Evolutionary conservation across 1,140 invertebrate genomes (phyloP).

Genomic region (Zaprionus camerounensis): DNA sequence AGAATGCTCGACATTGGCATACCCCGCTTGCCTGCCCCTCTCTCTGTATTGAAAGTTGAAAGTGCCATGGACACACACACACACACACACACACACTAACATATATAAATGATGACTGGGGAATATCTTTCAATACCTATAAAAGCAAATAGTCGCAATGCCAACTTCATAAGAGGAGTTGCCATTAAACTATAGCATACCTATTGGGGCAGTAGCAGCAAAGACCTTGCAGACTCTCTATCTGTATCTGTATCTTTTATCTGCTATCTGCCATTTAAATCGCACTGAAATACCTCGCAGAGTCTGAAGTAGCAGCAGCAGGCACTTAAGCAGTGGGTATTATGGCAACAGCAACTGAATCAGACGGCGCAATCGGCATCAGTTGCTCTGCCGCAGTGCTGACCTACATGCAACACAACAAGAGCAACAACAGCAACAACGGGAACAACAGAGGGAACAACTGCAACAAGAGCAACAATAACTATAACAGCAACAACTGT

Average conservation of each 20-base stretch:
- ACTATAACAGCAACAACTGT: not conserved
- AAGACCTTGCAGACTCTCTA: not conserved
- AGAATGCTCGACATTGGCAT: constrained; percentile 14
- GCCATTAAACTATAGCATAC: constrained; percentile 1
- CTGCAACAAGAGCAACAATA: constrained; percentile 8
- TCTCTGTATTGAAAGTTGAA: not conserved
- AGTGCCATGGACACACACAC: not conserved
- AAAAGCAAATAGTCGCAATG: not conserved
- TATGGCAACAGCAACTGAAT: constrained; percentile 39
- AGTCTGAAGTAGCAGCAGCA: not conserved
- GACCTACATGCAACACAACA: constrained; percentile 64
- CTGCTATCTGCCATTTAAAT: constrained; percentile 6
- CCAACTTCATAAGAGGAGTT: not conserved
- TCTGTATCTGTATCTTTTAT: not conserved
- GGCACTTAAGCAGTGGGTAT: constrained; percentile 17
- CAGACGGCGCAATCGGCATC: constrained; percentile 24
- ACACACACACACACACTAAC: not conserved
- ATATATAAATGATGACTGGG: not conserved
- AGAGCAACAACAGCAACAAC: constrained; percentile 5
- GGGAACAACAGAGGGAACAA: not conserved
- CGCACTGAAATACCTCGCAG: constrained; percentile 1
- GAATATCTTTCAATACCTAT: not conserved
- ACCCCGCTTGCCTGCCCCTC: not conserved
- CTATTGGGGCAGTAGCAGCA: not conserved
- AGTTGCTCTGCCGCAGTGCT: constrained; percentile 52